Evolutionary conservation across 2,113 vertebrate genomes (phyloP).

Genomic region (Pleuronectes platessa): DNA sequence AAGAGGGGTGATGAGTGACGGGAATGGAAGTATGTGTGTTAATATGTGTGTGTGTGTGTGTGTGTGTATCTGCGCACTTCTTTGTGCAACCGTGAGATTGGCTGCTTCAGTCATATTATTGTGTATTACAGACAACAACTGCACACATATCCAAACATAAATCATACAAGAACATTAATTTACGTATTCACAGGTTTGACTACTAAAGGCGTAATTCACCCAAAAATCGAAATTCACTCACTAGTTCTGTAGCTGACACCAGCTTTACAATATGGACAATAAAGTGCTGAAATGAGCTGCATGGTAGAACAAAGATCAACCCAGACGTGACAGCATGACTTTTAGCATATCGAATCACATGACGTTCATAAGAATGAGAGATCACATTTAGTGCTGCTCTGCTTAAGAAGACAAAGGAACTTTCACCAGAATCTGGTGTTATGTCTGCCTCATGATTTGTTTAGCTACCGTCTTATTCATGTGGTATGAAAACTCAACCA

Average conservation of each 20-base stretch:
- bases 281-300: background rate
- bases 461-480: background rate
- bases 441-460: background rate
- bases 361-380: background rate
- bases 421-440: background rate
- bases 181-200: no score
- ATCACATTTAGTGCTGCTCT: background rate
- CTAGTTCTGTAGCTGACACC: background rate
- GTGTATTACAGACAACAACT: background rate
- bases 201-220: no score
- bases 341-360: background rate
- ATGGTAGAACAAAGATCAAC: background rate
- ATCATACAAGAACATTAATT: no score
- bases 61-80: background rate
- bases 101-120: constrained; percentile 59
- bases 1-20: constrained; percentile 43
- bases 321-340: background rate
- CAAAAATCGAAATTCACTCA: no score
- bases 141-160: no score
- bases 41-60: no score
- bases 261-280: background rate
- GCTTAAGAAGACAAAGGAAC: background rate
- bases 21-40: background rate
- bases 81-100: background rate
- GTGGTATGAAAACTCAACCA: background rate